Conservation (phyloP, 2,888 invertebrate species). For the Eupelmus urozonus region DNA sequence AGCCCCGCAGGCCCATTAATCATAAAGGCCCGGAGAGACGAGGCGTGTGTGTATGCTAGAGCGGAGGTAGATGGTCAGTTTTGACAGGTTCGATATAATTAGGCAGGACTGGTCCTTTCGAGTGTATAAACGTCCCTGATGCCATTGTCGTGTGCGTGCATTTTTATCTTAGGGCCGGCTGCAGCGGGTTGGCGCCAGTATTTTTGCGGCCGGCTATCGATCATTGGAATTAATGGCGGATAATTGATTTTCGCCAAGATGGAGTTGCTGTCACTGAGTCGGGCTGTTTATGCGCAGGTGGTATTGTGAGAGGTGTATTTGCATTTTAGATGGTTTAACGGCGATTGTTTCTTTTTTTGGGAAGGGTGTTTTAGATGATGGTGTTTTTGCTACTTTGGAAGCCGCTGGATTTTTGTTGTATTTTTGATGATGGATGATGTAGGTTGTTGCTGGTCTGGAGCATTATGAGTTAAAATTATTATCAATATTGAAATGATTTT, state of each 20-base stretch:
- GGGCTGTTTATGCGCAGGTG: background rate
- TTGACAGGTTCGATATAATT: constrained; percentile 63
- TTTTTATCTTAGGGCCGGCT: too few relatives aligned
- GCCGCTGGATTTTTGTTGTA: too few relatives aligned
- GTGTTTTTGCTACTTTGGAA: too few relatives aligned
- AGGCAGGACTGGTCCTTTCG: constrained; percentile 53
- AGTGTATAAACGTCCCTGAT: background rate
- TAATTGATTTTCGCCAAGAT: constrained; percentile 39
- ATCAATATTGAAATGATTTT: too few relatives aligned
- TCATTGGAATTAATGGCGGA: constrained; percentile 32
- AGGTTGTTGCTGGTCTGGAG: too few relatives aligned
- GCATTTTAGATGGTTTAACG: too few relatives aligned
- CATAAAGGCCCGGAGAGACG: constrained; percentile 38
- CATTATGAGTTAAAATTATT: too few relatives aligned
- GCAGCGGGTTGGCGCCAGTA: too few relatives aligned
- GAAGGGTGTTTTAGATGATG: too few relatives aligned
- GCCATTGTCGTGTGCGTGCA: constrained; percentile 18
- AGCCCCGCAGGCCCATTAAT: constrained; percentile 30
- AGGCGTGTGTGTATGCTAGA: background rate
- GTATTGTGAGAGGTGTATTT: background rate
- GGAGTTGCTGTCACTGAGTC: background rate
- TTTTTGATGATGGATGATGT: too few relatives aligned
- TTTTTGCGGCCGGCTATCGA: constrained; percentile 11
- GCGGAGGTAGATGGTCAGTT: constrained; percentile 60
- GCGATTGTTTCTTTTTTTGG: too few relatives aligned